Base-by-base conservation (phyloP, 2,797 vertebrate genomes). In the Orestias chungarensis region DNA sequence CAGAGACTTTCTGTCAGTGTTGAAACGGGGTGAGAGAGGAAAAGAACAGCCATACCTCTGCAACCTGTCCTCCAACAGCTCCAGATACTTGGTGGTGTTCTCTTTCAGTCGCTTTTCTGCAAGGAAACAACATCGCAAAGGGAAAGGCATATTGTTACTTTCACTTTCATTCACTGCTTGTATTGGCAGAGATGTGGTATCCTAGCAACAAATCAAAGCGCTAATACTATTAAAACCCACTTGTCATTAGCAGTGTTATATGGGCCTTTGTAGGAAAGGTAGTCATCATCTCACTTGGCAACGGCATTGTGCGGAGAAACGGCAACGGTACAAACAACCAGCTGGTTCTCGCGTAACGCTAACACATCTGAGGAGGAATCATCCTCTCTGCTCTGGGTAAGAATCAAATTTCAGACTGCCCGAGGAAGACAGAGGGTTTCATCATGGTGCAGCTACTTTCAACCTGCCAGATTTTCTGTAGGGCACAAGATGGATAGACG, bases 41-140 rank as follows among this genome's bases (percentile, higher is more conserved):
- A 68, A 15, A 67, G 40, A 59, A 4, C 47, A 27, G 52, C 42
- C 82, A 69, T 91, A 97, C 96, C 95, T 95, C 79, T 88, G 90
- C 66, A 96, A 75, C 73, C 92, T 91, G 80, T 94, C 93, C 84
- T 95, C 93, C 68, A 96, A 78, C 7, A 94, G 70, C 81, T 92
- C 93, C 85, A 95, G 93, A 57, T 95, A 96, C 78, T 93, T 95
- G 77, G 79, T 66, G 4, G 91, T 78, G 66, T 91, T 93, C 80
- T 94, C 95, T 86, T 94, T 96, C 81, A 96, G 73, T 11, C 27
- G 82, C 44, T 83, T 88, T 80, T 95, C 96, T 97, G 89, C n/a
- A 79, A 76, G 50, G 50, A 85, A 57, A 69, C 64, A 78, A 27
- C 81, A 72, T 49, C 50, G 82, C 47, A 80, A 72, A 59, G 67